A percentile compares a stretch with the other conserved stretches of the same genome.
Conservation (phyloP, 2,113 vertebrate genomes). For the Zosterops pallidus region DNA sequence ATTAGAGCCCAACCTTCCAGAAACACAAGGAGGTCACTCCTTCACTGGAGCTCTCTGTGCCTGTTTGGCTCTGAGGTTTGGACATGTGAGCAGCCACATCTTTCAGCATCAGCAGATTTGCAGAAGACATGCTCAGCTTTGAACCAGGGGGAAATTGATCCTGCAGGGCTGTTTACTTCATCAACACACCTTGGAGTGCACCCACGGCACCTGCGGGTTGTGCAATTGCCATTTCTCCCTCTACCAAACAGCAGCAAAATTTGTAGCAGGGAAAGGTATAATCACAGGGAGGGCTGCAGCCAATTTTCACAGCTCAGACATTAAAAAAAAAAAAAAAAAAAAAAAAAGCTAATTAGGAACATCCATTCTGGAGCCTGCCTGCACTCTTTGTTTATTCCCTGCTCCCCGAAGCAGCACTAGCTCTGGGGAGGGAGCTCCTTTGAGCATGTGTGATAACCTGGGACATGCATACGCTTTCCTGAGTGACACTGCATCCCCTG, state of each 20-base stretch:
- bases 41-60: not conserved
- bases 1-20: not conserved
- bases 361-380: not conserved
- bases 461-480: not conserved
- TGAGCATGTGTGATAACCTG: not conserved
- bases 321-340: not conserved
- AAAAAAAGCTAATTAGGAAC: not conserved
- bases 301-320: conserved; percentile 11
- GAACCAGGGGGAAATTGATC: conserved; percentile 18
- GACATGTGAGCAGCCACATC: not conserved
- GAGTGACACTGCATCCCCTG: rapidly evolving
- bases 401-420: not conserved
- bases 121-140: conserved; percentile 18
- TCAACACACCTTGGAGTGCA: conserved; percentile 5
- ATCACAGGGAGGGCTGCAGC: not conserved
- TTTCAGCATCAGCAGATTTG: conserved; percentile 54
- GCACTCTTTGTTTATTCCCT: not conserved
- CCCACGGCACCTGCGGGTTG: conserved; percentile 44
- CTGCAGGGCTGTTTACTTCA: conserved; percentile 58
- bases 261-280: conserved; percentile 1
- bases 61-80: not conserved
- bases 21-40: not conserved
- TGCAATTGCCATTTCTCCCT: not conserved
- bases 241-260: conserved; percentile 16
- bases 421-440: not conserved